Percentiles rank a stretch among this genome's conserved stretches.
These are phyloP conservation scores for Pipistrellus pipistrellus DNA, from an alignment of 2,797 vertebrate species.

Conservation along the genomic window DNA sequence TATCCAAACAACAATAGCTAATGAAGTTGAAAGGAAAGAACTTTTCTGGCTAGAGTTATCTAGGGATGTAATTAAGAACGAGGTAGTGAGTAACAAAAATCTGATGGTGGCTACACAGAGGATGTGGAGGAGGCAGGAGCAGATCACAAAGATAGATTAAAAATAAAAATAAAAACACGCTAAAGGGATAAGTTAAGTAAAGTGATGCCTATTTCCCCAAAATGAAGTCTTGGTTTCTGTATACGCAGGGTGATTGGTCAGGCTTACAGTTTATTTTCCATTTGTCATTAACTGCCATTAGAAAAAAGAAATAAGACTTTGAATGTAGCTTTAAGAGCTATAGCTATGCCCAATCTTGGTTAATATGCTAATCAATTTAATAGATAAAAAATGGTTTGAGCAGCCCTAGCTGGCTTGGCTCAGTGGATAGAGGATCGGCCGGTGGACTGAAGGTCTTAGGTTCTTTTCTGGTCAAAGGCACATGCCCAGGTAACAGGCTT, in stretches of 20 bases:
- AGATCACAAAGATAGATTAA: constrained; percentile 51
- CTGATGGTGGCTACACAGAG: background rate
- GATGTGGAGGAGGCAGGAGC: background rate
- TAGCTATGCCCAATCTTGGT: background rate
- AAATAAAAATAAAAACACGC: background rate
- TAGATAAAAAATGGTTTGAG: constrained; percentile 52
- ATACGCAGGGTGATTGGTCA: constrained; percentile 33
- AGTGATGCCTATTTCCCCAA: constrained; percentile 40
- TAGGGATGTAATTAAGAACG: constrained; percentile 52
- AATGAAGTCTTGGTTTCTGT: constrained; percentile 50
- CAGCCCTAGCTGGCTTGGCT: background rate
- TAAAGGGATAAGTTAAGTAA: constrained; percentile 54
- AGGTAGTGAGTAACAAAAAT: constrained; percentile 9
- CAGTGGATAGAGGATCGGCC: too few relatives aligned
- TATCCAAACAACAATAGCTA: constrained; percentile 42
- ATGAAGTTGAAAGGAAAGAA: constrained; percentile 56
- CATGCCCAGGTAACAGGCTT: too few relatives aligned
- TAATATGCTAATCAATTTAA: constrained; percentile 63
- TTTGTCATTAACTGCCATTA: constrained; percentile 64
- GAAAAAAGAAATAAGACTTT: constrained; percentile 65
- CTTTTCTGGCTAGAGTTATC: background rate
- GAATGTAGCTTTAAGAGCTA: constrained; percentile 61
- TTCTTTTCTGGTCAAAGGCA: too few relatives aligned
- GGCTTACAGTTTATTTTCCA: constrained; percentile 60
- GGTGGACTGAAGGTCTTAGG: too few relatives aligned